phyloP scores from a whole-genome alignment of 2,888 invertebrate genomes.

The Xestia ashworthii region DNA sequence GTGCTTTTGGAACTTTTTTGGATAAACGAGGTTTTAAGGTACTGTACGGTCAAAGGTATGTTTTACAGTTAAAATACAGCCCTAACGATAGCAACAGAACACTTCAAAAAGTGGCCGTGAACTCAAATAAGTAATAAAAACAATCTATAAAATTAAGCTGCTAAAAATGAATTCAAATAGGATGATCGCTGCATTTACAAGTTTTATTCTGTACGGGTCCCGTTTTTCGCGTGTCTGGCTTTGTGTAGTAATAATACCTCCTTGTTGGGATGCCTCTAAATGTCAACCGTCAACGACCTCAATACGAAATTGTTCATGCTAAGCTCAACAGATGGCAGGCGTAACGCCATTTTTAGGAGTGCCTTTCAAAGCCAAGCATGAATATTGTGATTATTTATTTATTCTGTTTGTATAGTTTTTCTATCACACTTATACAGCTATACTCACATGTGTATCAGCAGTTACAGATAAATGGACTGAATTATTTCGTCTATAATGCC shows the following conservation, averaged over 20 bases:
- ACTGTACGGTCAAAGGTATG: not conserved
- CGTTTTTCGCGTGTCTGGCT: slow-evolving; percentile 45
- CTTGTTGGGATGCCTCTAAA: slow-evolving; percentile 54
- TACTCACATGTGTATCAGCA: slow-evolving; percentile 54
- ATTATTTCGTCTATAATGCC: slow-evolving; percentile 28
- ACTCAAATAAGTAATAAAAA: slow-evolving; percentile 1
- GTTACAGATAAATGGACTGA: slow-evolving; percentile 14
- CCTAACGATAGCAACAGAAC: not conserved
- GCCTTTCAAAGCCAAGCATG: slow-evolving; percentile 27
- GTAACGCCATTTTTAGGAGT: slow-evolving; percentile 38
- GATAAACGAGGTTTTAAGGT: not conserved
- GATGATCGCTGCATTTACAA: slow-evolving; percentile 21
- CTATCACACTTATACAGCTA: slow-evolving; percentile 16
- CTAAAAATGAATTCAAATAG: slow-evolving; percentile 21
- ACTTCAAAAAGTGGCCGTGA: not conserved
- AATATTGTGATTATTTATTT: slow-evolving; percentile 13
- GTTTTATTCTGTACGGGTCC: slow-evolving; percentile 35
- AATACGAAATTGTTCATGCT: slow-evolving; percentile 42
- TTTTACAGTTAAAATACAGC: not conserved
- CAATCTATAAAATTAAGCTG: not conserved
- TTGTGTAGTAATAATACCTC: slow-evolving; percentile 54
- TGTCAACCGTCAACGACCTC: slow-evolving; percentile 64
- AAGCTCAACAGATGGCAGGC: slow-evolving; percentile 59
- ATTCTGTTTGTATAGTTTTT: slow-evolving; percentile 6
- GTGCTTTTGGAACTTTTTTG: not conserved